Evolutionary conservation across 2,888 invertebrate genomes (phyloP), one percentile per base, ranked within the genome.

Genomic region (Eremobia ochroleuca): DNA sequence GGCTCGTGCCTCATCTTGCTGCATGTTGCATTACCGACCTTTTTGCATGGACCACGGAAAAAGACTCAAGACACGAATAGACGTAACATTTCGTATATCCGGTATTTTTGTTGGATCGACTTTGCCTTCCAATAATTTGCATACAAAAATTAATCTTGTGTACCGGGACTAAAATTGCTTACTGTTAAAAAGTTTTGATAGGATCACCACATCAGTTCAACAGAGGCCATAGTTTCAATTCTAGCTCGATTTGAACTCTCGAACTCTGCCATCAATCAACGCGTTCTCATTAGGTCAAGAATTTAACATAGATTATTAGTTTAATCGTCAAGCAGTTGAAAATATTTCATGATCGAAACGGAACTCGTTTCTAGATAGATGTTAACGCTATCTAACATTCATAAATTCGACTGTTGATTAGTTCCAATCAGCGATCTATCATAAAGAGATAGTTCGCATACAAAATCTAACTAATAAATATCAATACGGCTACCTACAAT

Each of bases 1-100:
- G 58, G 61, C 71, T 68, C 68, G 59, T 74, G 74, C 55, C 75
- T 79, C 80, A 82, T 69, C 76, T 83, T 49, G n/a, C 68, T 68
- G 64, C 68, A 74, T 79, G 79, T 65, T 49, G n/a, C 71, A 61
- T 37, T 15, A 43, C 40, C 40, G 71, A 68, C 64, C 58, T 68
- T 79, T 55, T 83, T 66, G 59, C 34, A 34, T 49, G 59, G 31
- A 55, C 21, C 68, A 34, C 31, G 74, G 52, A 61, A 58, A 69
- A 49, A 37, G 66, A 75, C 71, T 75, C 43, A 69, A 69, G 58
- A 46, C n/a, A n/a, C n/a, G n/a, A n/a, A n/a, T n/a, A n/a, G n/a
- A n/a, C 52, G 31, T 49, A 77, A 71, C 61, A 69, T 18, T 43
- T 72, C 46, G n/a, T 28, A 49, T 34, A 58, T 78, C 64, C 64